Evolutionary conservation across 2,113 vertebrate genomes (phyloP).

Genomic region (Diglossa brunneiventris): DNA sequence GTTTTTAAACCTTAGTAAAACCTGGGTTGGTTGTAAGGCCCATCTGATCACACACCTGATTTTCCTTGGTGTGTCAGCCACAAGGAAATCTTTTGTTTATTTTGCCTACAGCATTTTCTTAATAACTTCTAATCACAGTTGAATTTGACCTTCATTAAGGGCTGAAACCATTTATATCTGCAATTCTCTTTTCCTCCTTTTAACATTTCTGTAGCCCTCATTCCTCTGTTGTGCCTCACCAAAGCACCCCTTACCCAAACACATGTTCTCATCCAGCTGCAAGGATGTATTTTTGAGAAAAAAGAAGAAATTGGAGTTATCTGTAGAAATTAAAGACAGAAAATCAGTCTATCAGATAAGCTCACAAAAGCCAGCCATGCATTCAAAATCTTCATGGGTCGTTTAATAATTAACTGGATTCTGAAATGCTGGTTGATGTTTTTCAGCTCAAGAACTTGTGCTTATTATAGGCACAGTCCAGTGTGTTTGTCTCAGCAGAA

Average conservation of each 20-base stretch:
- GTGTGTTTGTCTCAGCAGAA: not conserved
- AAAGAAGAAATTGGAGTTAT: not conserved
- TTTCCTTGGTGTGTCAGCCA: not conserved
- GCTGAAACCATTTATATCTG: not conserved
- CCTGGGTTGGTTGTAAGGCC: not conserved
- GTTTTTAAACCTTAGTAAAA: not conserved
- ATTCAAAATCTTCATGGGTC: constrained; percentile 34
- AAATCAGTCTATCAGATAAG: not conserved
- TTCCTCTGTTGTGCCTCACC: not conserved
- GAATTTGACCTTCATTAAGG: not conserved
- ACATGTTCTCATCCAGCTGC: not conserved
- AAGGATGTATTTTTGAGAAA: not conserved
- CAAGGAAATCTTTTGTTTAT: not conserved
- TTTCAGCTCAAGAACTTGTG: constrained; percentile 21
- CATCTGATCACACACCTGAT: not conserved
- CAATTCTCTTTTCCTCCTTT: not conserved
- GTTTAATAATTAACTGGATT: constrained; percentile 61
- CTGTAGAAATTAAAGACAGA: not conserved
- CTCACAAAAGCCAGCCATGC: not conserved
- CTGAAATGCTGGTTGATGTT: constrained; percentile 29
- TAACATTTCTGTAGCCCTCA: not conserved
- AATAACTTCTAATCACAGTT: not conserved
- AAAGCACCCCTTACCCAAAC: not conserved
- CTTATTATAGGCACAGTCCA: not conserved
- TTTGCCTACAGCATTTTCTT: not conserved